Evolutionary conservation across 1,140 invertebrate species (phyloP).

Genomic region (Lordiphosa stackelbergi): DNA sequence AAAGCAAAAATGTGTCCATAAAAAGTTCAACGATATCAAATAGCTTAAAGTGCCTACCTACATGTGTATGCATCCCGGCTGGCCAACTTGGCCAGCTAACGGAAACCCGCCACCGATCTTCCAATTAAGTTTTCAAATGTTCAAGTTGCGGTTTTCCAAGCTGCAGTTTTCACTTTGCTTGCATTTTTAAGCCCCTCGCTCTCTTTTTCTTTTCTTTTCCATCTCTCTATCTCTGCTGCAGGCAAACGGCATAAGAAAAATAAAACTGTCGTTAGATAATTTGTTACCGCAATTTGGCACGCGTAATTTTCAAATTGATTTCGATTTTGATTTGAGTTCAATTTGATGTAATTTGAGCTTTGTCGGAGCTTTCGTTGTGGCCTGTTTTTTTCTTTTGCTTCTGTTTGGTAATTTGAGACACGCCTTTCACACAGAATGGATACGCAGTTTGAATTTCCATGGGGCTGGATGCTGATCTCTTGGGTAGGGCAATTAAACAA

Average conservation of each 20-base stretch:
- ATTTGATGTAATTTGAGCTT: constrained; percentile 9
- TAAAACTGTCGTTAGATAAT: constrained; percentile 30
- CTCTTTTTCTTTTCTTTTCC: no score
- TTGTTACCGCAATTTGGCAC: constrained; percentile 44
- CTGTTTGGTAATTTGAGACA: not conserved
- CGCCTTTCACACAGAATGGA: constrained; percentile 11
- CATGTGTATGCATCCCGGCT: constrained; percentile 14
- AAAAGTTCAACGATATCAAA: constrained; percentile 33
- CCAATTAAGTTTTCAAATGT: constrained; percentile 9
- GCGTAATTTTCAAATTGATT: constrained; percentile 56
- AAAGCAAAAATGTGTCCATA: constrained; percentile 2
- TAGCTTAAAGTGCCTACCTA: not conserved
- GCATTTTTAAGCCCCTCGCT: no score
- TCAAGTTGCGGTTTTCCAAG: constrained; percentile 10
- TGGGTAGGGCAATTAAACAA: constrained; percentile 19
- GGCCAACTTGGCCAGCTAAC: constrained; percentile 41
- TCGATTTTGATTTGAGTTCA: constrained; percentile 18
- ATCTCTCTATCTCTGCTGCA: not conserved
- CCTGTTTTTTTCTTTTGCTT: not conserved
- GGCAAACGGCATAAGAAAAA: not conserved
- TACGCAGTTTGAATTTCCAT: constrained; percentile 5
- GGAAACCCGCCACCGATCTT: constrained; percentile 20
- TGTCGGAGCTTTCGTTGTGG: constrained; percentile 5
- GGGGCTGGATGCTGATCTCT: constrained; percentile 1
- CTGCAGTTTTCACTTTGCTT: constrained; percentile 46